Base-by-base conservation (phyloP, 2,888 invertebrate species). In the Nemoura dubitans region DNA sequence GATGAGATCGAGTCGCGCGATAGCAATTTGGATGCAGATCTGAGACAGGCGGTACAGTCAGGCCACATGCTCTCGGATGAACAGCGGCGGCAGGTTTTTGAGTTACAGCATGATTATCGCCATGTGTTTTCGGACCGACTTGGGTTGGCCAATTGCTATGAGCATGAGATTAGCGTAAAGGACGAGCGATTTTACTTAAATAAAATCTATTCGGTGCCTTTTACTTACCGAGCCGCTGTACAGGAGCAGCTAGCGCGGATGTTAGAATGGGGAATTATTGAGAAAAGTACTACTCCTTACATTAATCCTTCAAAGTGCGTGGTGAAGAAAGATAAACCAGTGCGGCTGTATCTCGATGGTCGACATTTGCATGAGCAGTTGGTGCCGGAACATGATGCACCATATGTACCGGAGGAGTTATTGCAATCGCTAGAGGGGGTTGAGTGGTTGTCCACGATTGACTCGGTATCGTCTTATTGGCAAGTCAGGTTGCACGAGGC, bases 311-410 rank as follows among this genome's bases (percentile, higher is more conserved):
- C 90, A 26, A 89, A 90, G 0, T 89, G 89, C 6, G 89, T 89
- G 0, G 76, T 88, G 30, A 91, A 90, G 86, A 90, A 89, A 78
- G 89, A 90, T 85, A 89, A 89, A 0, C 86, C 88, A 10, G 87
- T 90, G 0, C 87, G 90, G 5, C 88, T 90, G 28, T 90, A 90
- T 87, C 86, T 90, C 26, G 90, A 90, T 87, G 90, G 90, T 0
- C 77, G 91, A 14, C 88, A 87, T 82, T 77, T 90, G 0, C 91
- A 91, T 88, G 88, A 88, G 16, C 83, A 88, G 30, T 90, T 91
- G 82, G 88, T 89, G 28, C 87, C 89, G 0, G 90, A 91, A 86
- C 88, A 89, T 5, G 90, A 90, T 78, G 87, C 89, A 16, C 88
- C 88, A 0, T 89, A 89, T 0, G 6, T 88, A 5, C 88, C 89